phyloP scores from a whole-genome alignment of 92 coral and sea anemone genomes.

The Porites rus region DNA sequence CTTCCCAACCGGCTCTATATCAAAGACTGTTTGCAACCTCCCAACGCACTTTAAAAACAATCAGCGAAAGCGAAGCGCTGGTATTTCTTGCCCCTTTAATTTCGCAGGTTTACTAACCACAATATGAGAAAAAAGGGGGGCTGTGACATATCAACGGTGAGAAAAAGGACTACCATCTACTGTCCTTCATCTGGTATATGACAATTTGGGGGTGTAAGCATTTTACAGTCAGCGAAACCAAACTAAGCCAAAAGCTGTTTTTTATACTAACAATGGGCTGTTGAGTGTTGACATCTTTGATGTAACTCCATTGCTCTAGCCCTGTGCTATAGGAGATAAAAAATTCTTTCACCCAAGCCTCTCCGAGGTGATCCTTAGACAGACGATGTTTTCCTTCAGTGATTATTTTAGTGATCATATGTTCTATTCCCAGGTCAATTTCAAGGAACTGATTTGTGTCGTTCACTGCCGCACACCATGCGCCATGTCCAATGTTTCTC shows the following conservation, averaged over 20 bases:
- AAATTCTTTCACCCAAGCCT: slow-evolving; percentile 72
- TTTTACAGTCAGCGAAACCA: background rate
- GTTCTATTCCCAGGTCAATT: slow-evolving; percentile 67
- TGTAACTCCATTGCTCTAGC: slow-evolving; percentile 45
- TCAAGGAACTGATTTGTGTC: slow-evolving; percentile 68
- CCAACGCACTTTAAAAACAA: too few relatives aligned
- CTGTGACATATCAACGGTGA: too few relatives aligned
- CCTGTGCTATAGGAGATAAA: slow-evolving; percentile 38
- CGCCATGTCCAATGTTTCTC: slow-evolving; percentile 65
- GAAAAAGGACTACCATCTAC: too few relatives aligned
- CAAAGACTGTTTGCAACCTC: too few relatives aligned
- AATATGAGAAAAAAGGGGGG: too few relatives aligned
- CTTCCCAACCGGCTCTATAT: too few relatives aligned
- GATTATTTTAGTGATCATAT: slow-evolving; percentile 57
- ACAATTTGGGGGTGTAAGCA: background rate
- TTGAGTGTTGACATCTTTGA: slow-evolving; percentile 19
- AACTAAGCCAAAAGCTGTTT: background rate
- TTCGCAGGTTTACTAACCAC: too few relatives aligned
- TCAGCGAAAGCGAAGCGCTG: too few relatives aligned
- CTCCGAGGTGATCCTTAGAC: slow-evolving; percentile 56
- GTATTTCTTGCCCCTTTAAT: too few relatives aligned
- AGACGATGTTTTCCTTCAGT: slow-evolving; percentile 76
- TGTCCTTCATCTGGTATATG: too few relatives aligned
- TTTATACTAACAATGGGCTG: slow-evolving; percentile 26
- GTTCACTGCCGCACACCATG: slow-evolving; percentile 83